A percentile compares a stretch with the other conserved stretches of the same genome.
Conservation (phyloP, 2,888 invertebrate genomes). For the Hydropsyche betteni region DNA sequence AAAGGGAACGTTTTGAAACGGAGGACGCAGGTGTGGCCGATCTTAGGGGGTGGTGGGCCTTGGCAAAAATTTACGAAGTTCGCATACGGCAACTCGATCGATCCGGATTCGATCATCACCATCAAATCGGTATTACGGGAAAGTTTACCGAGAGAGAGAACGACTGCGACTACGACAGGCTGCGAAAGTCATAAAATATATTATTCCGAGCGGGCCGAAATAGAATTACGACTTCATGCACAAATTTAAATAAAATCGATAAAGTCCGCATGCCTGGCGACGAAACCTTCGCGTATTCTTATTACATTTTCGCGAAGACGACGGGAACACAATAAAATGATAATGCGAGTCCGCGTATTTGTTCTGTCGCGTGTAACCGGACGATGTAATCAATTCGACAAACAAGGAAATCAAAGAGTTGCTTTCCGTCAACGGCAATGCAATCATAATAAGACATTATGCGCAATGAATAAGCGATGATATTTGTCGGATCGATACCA, state of each 20-base stretch:
- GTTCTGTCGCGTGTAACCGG: no score
- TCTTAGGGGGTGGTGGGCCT: background rate
- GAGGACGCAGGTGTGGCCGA: constrained; percentile 40
- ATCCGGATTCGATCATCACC: constrained; percentile 39
- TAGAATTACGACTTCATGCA: constrained; percentile 33
- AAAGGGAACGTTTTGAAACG: background rate
- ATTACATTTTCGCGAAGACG: no score
- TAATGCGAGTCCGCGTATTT: no score
- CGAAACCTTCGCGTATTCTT: background rate
- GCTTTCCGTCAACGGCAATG: background rate
- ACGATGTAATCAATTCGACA: no score
- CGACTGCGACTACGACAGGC: background rate
- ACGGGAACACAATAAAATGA: no score
- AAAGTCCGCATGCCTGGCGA: constrained; percentile 25
- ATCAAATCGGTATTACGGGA: constrained; percentile 42
- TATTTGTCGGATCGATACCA: no score
- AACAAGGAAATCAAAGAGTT: constrained; percentile 1
- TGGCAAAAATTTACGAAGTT: constrained; percentile 34
- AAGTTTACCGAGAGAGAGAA: constrained; percentile 32
- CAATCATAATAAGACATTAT: constrained; percentile 9
- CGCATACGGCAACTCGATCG: constrained; percentile 28
- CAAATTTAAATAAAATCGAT: constrained; percentile 32
- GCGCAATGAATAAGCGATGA: background rate
- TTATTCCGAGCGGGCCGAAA: constrained; percentile 18
- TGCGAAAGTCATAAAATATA: constrained; percentile 35